Evolutionary conservation across 2,113 vertebrate genomes (phyloP).

Genomic region (Leucosticte australis): DNA sequence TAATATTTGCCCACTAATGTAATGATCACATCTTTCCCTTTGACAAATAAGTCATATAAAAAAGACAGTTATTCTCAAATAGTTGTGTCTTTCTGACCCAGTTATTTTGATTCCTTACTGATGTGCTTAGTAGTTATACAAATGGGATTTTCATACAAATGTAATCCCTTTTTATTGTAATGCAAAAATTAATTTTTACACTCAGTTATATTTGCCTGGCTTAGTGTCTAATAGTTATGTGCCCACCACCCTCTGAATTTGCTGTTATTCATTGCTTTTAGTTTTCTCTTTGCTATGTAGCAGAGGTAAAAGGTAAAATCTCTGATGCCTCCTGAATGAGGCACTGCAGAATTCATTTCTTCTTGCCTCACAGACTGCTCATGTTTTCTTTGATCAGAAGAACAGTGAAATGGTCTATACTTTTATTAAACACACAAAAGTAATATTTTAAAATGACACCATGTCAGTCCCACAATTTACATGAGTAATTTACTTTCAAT

Average conservation of each 20-base stretch:
- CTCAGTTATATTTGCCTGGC: neutral
- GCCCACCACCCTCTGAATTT: neutral
- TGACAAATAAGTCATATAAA: neutral
- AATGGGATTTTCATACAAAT: neutral
- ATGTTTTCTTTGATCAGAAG: neutral
- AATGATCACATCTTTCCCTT: neutral
- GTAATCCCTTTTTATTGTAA: conserved; percentile 5
- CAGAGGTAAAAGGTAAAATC: neutral
- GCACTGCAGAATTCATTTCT: neutral
- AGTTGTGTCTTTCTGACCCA: neutral
- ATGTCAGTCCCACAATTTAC: neutral
- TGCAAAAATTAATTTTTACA: conserved; percentile 14
- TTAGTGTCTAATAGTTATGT: neutral
- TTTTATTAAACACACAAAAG: neutral
- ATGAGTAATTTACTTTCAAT: neutral
- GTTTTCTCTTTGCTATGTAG: neutral
- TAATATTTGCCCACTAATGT: neutral
- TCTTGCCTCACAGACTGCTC: neutral
- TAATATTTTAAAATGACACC: neutral
- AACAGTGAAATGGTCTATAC: neutral
- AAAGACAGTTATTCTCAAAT: neutral
- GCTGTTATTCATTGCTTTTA: neutral
- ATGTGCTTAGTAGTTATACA: neutral
- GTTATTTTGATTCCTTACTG: neutral
- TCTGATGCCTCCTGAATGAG: neutral